Base-by-base conservation (phyloP, 2,797 vertebrate genomes). In the Columba guinea region DNA sequence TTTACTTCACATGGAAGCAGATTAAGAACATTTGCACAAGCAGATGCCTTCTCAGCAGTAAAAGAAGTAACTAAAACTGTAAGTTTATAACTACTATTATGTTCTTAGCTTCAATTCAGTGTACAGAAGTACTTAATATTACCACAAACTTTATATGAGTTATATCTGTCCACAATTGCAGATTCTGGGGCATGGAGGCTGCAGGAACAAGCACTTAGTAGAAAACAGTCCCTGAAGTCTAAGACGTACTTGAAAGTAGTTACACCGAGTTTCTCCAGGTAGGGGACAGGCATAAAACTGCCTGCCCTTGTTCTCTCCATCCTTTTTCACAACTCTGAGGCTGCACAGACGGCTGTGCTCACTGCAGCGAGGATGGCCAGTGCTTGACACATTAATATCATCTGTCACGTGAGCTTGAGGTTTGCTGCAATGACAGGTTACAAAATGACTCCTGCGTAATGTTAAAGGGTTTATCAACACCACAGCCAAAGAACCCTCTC, bases 291-390 rank as follows among this genome's bases (percentile, higher is more conserved):
- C 84, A 52, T 99, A 99, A 96, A 99, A 99, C 77, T 96, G 98
- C 23, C 99, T 98, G 94, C 99, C 99, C 87, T 98, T 99, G 97
- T 99, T 99, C 65, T 98, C 98, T 14, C 99, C 99, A 1, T 98
- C 98, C 94, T 99, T 99, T 94, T 96, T 98, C 89, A 99, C 99
- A 78, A 98, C 96, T 71, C 98, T 97, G 91, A 99, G 98, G 93
- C 96, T 87, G 56, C 98, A 98, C 67, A 97, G 97, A 5, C 95
- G 97, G 14, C 71, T 62, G 67, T 99, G 99, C 88, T 98, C 97
- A 62, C 80, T 93, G 95, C 99, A 99, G 95, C 91, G 91, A 81
- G 99, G 99, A 39, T 35, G 96, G 32, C 62, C 80, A 53, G 65
- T 17, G 82, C 94, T 90, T 67, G 89, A 89, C 16, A 52, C 10